Evolutionary conservation across 2,797 vertebrate species (phyloP).

Genomic region (Mus spretus): DNA sequence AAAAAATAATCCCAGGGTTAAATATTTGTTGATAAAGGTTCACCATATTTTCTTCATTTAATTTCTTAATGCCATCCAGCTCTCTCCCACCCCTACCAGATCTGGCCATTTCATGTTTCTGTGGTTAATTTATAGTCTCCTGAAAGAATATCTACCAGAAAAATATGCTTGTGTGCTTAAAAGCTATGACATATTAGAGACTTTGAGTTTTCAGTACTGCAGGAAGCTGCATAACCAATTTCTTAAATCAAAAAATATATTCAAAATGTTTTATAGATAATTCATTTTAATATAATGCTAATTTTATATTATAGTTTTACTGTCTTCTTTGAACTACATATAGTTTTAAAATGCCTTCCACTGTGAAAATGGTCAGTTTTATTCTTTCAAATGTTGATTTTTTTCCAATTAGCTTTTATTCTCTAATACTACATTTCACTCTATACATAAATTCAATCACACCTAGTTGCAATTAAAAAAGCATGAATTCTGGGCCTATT

Average conservation of each 20-base stretch:
- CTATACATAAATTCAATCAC: constrained; percentile 78
- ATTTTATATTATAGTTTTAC: constrained; percentile 45
- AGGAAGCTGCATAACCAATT: constrained; percentile 57
- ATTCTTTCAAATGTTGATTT: constrained; percentile 68
- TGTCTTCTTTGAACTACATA: constrained; percentile 47
- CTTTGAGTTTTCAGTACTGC: constrained; percentile 73
- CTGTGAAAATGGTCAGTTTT: constrained; percentile 72
- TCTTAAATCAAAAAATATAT: constrained; percentile 53
- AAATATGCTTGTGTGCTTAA: constrained; percentile 63
- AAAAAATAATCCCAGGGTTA: constrained; percentile 65
- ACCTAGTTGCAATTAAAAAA: constrained; percentile 73
- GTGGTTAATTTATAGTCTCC: constrained; percentile 75
- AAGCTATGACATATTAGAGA: constrained; percentile 65
- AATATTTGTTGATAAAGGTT: constrained; percentile 77
- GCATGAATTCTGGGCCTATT: constrained; percentile 63
- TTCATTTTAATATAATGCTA: constrained; percentile 52
- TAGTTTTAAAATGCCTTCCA: constrained; percentile 54
- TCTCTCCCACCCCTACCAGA: constrained; percentile 67
- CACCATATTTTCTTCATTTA: constrained; percentile 74
- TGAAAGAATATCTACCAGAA: constrained; percentile 70
- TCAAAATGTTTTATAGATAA: constrained; percentile 66
- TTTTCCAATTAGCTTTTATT: constrained; percentile 60
- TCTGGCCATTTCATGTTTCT: constrained; percentile 68
- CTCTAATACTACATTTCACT: constrained; percentile 66
- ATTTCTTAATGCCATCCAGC: constrained; percentile 75